A percentile compares a stretch with the other conserved stretches of the same genome.
Evolutionary conservation across 2,113 vertebrate genomes (phyloP).

Genomic region (Mustelus asterias): DNA sequence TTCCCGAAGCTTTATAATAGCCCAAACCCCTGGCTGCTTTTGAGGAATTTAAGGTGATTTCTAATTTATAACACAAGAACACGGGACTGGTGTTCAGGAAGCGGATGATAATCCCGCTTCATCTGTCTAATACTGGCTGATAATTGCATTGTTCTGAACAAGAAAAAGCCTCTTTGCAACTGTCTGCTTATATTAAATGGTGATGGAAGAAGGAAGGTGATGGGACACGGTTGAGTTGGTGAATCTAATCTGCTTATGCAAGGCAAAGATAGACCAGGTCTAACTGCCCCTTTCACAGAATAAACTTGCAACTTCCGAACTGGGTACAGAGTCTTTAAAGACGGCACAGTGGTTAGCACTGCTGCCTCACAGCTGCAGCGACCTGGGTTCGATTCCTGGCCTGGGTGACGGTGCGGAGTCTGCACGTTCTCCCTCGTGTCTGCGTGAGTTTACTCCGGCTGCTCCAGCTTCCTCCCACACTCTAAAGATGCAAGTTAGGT

Average conservation of each 20-base stretch:
- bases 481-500: too few relatives aligned
- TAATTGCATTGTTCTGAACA: constrained; percentile 45
- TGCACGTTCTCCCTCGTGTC: too few relatives aligned
- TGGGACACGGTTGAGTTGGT: constrained; percentile 11
- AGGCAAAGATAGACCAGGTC: not conserved
- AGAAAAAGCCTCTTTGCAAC: constrained; percentile 21
- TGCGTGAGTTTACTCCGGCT: too few relatives aligned
- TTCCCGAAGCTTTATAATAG: constrained; percentile 39
- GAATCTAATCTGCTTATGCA: constrained; percentile 38
- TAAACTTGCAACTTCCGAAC: not conserved
- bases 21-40: constrained; percentile 34
- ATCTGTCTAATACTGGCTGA: constrained; percentile 47
- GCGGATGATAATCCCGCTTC: constrained; percentile 35
- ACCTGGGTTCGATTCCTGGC: too few relatives aligned
- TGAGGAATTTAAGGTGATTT: constrained; percentile 47
- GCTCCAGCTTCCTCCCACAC: too few relatives aligned
- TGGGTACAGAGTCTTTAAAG: not conserved
- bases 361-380: too few relatives aligned
- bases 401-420: too few relatives aligned
- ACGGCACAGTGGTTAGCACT: too few relatives aligned
- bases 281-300: not conserved
- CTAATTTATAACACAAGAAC: constrained; percentile 45
- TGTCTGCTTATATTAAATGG: constrained; percentile 38
- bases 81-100: constrained; percentile 41
- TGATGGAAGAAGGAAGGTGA: not conserved